phyloP scores from a whole-genome alignment of 1,140 invertebrate species.

The Asbolus verrucosus region DNA sequence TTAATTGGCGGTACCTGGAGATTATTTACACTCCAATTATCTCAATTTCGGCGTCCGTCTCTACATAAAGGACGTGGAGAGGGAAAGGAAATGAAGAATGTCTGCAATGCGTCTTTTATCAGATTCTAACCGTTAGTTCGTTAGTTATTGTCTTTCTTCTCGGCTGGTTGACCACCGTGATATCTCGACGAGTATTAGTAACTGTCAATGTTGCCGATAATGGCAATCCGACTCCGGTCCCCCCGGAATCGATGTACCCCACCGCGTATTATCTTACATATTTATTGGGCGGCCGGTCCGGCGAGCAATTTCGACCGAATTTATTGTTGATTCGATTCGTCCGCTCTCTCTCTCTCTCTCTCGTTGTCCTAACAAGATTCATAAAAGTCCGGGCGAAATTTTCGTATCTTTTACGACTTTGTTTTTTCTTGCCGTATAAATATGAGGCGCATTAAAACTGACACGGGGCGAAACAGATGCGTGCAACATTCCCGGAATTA shows the following conservation, averaged over 20 bases:
- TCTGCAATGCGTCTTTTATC: slow-evolving; percentile 52
- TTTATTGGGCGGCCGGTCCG: slow-evolving; percentile 11
- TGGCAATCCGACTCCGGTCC: neutral
- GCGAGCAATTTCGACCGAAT: slow-evolving; percentile 26
- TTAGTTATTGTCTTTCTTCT: slow-evolving; percentile 54
- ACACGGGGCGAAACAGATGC: slow-evolving; percentile 1
- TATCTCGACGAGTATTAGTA: slow-evolving; percentile 54
- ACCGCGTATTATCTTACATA: slow-evolving; percentile 34
- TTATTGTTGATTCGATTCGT: slow-evolving; percentile 24
- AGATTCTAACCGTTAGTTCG: slow-evolving; percentile 55
- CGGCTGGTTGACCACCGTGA: slow-evolving; percentile 46
- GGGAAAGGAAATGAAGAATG: slow-evolving; percentile 37
- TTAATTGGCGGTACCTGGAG: neutral
- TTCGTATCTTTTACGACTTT: slow-evolving; percentile 19
- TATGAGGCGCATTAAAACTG: neutral
- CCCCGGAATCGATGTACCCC: slow-evolving; percentile 1
- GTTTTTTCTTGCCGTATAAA: slow-evolving; percentile 1
- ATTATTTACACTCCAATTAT: slow-evolving; percentile 11
- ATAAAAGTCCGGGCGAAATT: slow-evolving; percentile 28
- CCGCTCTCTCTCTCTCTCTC: neutral
- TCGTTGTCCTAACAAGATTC: slow-evolving; percentile 24
- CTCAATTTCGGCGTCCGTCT: neutral
- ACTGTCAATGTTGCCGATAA: slow-evolving; percentile 49
- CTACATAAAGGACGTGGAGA: too few species aligned
- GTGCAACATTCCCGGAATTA: neutral